phyloP scores from a whole-genome alignment of 2,113 vertebrate genomes.

The Himantopus leucocephalus region DNA sequence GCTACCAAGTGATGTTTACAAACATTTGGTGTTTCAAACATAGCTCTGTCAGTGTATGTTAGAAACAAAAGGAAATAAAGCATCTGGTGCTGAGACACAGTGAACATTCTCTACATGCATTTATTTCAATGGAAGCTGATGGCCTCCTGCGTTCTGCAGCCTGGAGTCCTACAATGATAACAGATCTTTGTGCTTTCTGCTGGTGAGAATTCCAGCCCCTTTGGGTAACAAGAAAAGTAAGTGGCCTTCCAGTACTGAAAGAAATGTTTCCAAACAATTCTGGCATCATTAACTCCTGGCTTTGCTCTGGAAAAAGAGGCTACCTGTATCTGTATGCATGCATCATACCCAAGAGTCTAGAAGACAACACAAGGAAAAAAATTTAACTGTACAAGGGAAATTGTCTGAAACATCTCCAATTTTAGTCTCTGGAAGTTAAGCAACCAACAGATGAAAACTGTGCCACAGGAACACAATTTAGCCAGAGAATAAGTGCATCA shows the following conservation, averaged over 20 bases:
- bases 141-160: neutral
- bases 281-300: neutral
- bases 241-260: neutral
- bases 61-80: neutral
- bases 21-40: neutral
- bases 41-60: neutral
- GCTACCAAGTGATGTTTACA: neutral
- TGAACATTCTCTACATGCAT: neutral
- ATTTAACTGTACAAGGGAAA: neutral
- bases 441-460: neutral
- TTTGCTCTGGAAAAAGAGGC: neutral
- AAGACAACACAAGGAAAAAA: neutral
- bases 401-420: neutral
- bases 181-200: neutral
- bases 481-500: neutral
- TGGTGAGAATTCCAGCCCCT: neutral
- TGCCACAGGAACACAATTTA: neutral
- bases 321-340: neutral
- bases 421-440: neutral
- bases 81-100: neutral
- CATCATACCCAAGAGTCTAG: neutral
- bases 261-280: neutral
- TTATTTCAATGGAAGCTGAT: neutral
- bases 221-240: neutral
- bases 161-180: neutral